Conservation (phyloP, 2,113 vertebrate genomes). For the Murina feae region DNA sequence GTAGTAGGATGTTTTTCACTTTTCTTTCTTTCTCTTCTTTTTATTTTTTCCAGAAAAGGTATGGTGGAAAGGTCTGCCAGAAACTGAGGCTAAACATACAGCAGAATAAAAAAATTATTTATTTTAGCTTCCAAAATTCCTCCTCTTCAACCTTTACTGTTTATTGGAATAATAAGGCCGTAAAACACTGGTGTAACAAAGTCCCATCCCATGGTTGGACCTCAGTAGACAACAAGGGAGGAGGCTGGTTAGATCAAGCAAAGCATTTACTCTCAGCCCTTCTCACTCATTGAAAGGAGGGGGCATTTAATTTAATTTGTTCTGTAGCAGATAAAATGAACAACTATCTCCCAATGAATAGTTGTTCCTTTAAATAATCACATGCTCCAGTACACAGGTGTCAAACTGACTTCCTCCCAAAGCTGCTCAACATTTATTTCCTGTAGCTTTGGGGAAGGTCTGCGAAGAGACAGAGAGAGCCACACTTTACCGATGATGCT, state of each 20-base stretch:
- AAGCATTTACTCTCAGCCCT: background rate
- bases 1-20: conserved; percentile 3
- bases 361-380: background rate
- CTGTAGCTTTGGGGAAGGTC: background rate
- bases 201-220: background rate
- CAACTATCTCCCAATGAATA: background rate
- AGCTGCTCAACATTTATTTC: background rate
- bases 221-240: background rate
- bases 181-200: background rate
- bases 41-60: background rate
- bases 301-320: background rate
- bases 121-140: conserved; percentile 32
- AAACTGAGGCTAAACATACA: conserved; percentile 9
- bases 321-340: background rate
- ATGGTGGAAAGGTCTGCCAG: conserved; percentile 8
- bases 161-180: conserved; percentile 14
- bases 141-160: background rate
- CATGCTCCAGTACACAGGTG: background rate
- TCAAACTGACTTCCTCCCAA: background rate
- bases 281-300: background rate
- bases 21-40: background rate
- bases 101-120: background rate
- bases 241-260: background rate
- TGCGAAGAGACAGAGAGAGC: background rate
- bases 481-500: background rate